Conservation (phyloP, 2,888 invertebrate species). For the Tenthredo notha region DNA sequence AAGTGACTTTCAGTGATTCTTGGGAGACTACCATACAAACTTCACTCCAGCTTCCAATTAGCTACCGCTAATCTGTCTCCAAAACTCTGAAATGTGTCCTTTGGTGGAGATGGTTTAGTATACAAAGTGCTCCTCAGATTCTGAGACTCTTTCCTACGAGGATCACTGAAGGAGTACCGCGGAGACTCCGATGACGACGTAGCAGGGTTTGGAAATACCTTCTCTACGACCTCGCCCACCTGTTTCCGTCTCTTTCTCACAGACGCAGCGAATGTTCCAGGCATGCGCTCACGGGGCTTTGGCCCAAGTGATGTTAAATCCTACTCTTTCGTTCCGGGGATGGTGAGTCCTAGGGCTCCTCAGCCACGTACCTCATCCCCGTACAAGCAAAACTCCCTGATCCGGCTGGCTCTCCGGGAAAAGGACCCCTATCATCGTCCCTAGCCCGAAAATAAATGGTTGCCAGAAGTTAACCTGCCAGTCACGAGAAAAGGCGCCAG, state of each 20-base stretch:
- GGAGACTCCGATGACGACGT: constrained; percentile 17
- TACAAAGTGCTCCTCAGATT: neutral
- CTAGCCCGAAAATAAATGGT: constrained; percentile 61
- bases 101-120: neutral
- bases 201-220: constrained; percentile 50
- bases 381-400: constrained; percentile 38
- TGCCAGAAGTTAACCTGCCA: constrained; percentile 60
- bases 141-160: neutral
- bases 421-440: constrained; percentile 59
- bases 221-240: constrained; percentile 53
- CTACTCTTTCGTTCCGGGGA: constrained; percentile 41
- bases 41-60: neutral
- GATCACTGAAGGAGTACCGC: neutral
- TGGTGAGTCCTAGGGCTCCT: constrained; percentile 39
- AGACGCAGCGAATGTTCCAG: constrained; percentile 23
- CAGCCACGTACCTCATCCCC: constrained; percentile 27
- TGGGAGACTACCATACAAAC: too few species aligned
- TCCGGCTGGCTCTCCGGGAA: constrained; percentile 55
- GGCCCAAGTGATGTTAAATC: constrained; percentile 50
- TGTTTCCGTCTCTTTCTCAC: constrained; percentile 45
- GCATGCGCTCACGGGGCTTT: constrained; percentile 29
- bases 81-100: neutral
- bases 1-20: neutral
- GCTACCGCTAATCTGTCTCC: neutral
- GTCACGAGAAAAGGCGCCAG: constrained; percentile 49